phyloP scores from a whole-genome alignment of 2,113 vertebrate species.

The Gymnarchus niloticus region DNA sequence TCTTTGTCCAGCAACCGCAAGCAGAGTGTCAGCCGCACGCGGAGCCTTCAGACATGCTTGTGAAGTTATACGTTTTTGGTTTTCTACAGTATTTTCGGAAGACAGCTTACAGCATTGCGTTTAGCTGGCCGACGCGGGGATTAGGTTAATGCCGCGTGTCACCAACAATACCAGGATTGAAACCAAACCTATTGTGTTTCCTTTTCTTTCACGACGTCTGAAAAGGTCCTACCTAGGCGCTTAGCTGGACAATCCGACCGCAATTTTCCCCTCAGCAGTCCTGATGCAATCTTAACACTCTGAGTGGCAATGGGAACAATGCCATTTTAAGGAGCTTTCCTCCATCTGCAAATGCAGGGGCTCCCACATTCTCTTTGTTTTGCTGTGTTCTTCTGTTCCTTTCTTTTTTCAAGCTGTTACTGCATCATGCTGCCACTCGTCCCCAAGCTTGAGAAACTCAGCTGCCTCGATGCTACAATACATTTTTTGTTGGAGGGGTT shows the following conservation, averaged over 20 bases:
- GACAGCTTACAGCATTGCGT: not conserved
- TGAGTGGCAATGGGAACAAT: not conserved
- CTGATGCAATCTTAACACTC: not conserved
- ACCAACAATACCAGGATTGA: not conserved
- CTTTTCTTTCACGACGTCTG: not conserved
- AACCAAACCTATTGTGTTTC: not conserved
- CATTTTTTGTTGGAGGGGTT: not conserved
- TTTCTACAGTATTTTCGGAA: not conserved
- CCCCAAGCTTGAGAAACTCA: not conserved
- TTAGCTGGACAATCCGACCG: not conserved
- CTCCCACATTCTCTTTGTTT: not conserved
- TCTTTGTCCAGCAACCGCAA: no score
- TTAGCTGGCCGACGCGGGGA: not conserved
- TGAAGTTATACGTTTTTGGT: not conserved
- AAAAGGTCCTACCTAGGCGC: not conserved
- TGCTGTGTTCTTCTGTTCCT: not conserved
- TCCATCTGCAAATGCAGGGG: not conserved
- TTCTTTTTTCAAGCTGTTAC: not conserved
- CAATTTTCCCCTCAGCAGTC: not conserved
- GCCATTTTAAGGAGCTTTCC: constrained; percentile 1
- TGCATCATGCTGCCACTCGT: not conserved
- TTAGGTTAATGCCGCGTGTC: not conserved
- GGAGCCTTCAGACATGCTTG: not conserved
- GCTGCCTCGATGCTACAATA: not conserved
- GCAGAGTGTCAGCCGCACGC: no score